Percentiles rank a stretch among this genome's conserved stretches.
Evolutionary conservation across 2,797 vertebrate genomes (phyloP).

Genomic region (Anniella stebbinsi): DNA sequence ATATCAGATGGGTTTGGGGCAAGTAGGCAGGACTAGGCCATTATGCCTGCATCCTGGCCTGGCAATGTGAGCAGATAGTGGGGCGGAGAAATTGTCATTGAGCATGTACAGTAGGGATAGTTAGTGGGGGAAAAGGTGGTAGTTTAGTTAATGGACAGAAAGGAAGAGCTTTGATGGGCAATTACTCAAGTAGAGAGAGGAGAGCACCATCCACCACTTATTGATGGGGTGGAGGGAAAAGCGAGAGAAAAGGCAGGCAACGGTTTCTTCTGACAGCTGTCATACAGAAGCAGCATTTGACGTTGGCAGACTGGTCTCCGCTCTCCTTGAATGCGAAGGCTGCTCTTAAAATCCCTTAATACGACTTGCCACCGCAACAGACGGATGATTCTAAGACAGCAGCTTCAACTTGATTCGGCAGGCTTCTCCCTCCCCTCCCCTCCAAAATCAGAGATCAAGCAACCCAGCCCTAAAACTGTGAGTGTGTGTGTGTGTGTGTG

Average conservation of each 20-base stretch:
- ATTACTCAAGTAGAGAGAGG: slow-evolving; percentile 17
- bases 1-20: background rate
- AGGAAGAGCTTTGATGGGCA: slow-evolving; percentile 18
- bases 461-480: background rate
- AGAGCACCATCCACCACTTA: slow-evolving; percentile 29
- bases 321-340: slow-evolving; percentile 52
- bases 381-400: background rate
- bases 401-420: background rate
- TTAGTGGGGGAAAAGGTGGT: slow-evolving; percentile 3
- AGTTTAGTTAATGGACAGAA: slow-evolving; percentile 28
- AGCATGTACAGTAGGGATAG: background rate
- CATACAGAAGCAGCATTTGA: slow-evolving; percentile 69
- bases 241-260: slow-evolving; percentile 4
- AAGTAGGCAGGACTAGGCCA: background rate
- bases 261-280: slow-evolving; percentile 74
- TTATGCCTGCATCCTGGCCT: background rate
- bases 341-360: slow-evolving; percentile 41
- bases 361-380: background rate
- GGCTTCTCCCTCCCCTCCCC: background rate
- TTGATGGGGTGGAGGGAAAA: background rate
- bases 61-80: background rate
- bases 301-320: slow-evolving; percentile 47
- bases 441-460: background rate
- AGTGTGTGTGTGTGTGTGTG: too few relatives aligned
- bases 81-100: background rate